Conservation (phyloP, 1,140 invertebrate species). For the Dysdera silvatica region DNA sequence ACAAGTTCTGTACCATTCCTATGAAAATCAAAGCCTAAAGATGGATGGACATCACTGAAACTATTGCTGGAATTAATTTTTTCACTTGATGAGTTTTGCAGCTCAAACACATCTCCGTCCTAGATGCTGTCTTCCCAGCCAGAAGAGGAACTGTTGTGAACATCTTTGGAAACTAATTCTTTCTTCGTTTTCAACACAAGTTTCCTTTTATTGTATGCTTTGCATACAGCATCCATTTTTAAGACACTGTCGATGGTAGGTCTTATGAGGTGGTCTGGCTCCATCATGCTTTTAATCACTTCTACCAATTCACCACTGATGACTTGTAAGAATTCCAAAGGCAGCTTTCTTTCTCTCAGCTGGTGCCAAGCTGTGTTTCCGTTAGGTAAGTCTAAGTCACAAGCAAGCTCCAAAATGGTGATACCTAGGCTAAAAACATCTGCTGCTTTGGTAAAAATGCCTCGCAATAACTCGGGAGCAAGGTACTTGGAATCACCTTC, state of each 20-base stretch:
- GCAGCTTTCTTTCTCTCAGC: conserved; percentile 52
- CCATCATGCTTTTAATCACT: conserved; percentile 54
- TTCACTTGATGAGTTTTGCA: no score
- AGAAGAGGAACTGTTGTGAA: no score
- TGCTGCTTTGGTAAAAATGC: conserved; percentile 52
- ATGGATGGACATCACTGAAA: no score
- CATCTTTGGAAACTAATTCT: no score
- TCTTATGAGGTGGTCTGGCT: conserved; percentile 47
- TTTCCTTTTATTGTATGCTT: conserved; percentile 18
- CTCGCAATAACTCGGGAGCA: conserved; percentile 60
- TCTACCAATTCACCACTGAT: conserved; percentile 50
- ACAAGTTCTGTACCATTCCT: no score
- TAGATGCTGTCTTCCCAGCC: no score
- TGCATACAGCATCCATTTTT: conserved; percentile 33
- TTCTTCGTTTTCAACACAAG: no score
- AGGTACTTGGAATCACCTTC: conserved; percentile 71
- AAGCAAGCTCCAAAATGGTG: conserved; percentile 61
- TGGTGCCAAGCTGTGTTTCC: conserved; percentile 61
- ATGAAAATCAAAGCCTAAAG: no score
- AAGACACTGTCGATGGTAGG: conserved; percentile 52
- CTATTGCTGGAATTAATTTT: no score
- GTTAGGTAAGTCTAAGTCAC: conserved; percentile 60
- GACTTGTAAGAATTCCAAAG: conserved; percentile 44
- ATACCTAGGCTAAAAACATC: conserved; percentile 60
- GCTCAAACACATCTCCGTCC: no score